Evolutionary conservation across 35 echinoderm and acorn worm genomes (phyloP).

Genomic region (Amphiura filiformis): DNA sequence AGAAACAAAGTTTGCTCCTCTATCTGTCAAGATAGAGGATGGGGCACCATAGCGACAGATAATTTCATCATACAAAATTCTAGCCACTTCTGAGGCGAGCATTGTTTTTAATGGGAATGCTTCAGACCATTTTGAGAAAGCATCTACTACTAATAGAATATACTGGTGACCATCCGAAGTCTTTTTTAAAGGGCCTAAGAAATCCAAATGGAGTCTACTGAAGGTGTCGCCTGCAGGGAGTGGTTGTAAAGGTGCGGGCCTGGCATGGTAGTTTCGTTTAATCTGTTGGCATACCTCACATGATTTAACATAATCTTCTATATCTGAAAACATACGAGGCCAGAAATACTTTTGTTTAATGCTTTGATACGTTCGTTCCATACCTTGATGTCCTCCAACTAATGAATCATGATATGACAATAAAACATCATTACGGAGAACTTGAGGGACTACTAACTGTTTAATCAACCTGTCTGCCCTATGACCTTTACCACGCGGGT

Average conservation of each 20-base stretch:
- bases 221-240: conserved; percentile 37
- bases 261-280: conserved; percentile 49
- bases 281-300: conserved; percentile 38
- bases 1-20: conserved; percentile 41
- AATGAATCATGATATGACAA: conserved; percentile 50
- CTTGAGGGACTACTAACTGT: conserved; percentile 34
- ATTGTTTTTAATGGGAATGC: conserved; percentile 55
- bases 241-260: conserved; percentile 35
- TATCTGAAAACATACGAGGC: conserved; percentile 52
- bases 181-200: conserved; percentile 38
- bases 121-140: conserved; percentile 53
- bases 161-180: conserved; percentile 45
- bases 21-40: conserved; percentile 37
- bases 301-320: conserved; percentile 18
- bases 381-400: conserved; percentile 39
- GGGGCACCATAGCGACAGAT: conserved; percentile 58
- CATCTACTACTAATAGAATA: conserved; percentile 51
- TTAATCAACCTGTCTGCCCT: conserved; percentile 19
- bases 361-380: conserved; percentile 52
- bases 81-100: conserved; percentile 37
- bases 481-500: conserved; percentile 30
- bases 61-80: conserved; percentile 51
- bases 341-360: conserved; percentile 49
- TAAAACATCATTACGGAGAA: conserved; percentile 26
- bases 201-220: conserved; percentile 55